Evolutionary conservation across 2,113 vertebrate genomes (phyloP).

Genomic region (Ia io): DNA sequence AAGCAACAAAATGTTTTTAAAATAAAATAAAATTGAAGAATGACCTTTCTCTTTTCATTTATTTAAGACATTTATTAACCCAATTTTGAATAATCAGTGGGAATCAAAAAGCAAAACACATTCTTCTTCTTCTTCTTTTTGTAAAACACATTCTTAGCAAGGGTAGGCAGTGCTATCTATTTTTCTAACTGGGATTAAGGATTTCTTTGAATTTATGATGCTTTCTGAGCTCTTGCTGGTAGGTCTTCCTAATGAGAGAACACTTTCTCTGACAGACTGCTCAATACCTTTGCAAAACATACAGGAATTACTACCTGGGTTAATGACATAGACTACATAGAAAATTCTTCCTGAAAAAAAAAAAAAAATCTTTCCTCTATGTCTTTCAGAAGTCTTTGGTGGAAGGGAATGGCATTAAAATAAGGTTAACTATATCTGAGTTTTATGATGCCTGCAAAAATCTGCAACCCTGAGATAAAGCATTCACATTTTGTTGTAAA

Average conservation of each 20-base stretch:
- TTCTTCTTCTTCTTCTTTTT: background rate
- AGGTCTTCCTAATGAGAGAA: background rate
- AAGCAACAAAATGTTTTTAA: background rate
- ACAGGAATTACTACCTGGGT: background rate
- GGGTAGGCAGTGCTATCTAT: background rate
- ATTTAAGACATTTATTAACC: background rate
- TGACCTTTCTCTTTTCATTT: background rate
- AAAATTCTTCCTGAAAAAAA: background rate
- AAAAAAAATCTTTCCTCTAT: constrained; percentile 14
- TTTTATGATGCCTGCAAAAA: constrained; percentile 68
- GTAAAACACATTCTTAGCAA: background rate
- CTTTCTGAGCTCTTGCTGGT: background rate
- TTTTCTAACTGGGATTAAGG: background rate
- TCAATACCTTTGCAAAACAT: background rate
- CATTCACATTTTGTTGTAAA: constrained; percentile 27
- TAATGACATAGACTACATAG: background rate
- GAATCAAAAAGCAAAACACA: background rate
- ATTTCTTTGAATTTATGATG: background rate
- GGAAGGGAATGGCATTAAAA: constrained; percentile 60
- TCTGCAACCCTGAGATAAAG: constrained; percentile 74
- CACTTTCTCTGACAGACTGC: background rate
- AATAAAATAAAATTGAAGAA: constrained; percentile 11
- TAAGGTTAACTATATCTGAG: constrained; percentile 60
- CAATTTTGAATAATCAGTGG: background rate
- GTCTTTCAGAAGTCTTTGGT: constrained; percentile 52